Base-by-base conservation (phyloP, 2,797 vertebrate species). In the Karalla daura region DNA sequence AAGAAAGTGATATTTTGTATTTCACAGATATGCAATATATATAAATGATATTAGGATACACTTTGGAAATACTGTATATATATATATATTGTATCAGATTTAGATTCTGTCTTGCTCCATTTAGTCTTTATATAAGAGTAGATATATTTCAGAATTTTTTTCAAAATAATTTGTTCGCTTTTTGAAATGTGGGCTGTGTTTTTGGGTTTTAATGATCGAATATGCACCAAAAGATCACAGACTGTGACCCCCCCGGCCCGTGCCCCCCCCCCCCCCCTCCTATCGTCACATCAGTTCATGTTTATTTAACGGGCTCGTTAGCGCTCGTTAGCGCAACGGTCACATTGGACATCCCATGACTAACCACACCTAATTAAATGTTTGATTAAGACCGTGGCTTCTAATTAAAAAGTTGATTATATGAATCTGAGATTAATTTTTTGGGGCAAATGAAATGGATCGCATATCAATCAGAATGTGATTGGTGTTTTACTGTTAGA, bases 321-420 rank as follows among this genome's bases (percentile, higher is more conserved):
- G 10, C 49, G 63, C 61, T 66, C 7, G 70, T 88, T 76, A 2
- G 65, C 50, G 69, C 69, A 52, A 69, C 74, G 46, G 54, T 81
- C 84, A 62, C 75, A 67, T 76, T 53, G 54, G 17, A 52, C 55
- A 56, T 59, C 84, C 80, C 79, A 53, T 64, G 73, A 65, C 81
- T 76, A 63, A 64, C 78, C 69, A 2, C 7, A 44, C 44, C 71
- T 86, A 74, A 89, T 88, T 83, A 88, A 83, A 86, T 73, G 71
- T 87, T 87, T 88, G 81, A 88, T 90, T 83, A 86, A 80, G 75
- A 83, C 7, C 27, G 45, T 21, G 61, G 58, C 12, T 80, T 87
- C 86, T 88, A 85, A 90, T 89, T 87, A 87, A 82, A 82, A 75
- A 76, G 63, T 62, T 65, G 66, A 87, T 86, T 63, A 71, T 80